Percentiles rank a stretch among this genome's conserved stretches.
Conservation (phyloP, 2,797 vertebrate species). For the Gymnopithys bicolor region DNA sequence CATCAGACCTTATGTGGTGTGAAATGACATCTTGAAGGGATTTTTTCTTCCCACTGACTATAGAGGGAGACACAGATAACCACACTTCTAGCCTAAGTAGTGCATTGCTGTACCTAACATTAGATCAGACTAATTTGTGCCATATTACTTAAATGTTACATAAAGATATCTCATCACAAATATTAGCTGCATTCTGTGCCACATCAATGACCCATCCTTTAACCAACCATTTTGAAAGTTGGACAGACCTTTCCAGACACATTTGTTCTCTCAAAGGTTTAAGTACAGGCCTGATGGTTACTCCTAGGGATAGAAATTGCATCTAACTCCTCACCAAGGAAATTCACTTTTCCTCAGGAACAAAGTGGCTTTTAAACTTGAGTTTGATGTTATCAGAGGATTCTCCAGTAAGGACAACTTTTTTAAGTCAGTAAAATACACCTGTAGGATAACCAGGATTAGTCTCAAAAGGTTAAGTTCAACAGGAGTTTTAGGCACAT, state of each 20-base stretch:
- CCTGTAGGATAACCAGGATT: background rate
- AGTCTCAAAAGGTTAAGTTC: background rate
- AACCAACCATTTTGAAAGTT: background rate
- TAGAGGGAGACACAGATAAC: background rate
- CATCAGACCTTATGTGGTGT: fast-evolving
- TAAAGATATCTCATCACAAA: background rate
- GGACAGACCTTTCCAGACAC: background rate
- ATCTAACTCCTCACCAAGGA: background rate
- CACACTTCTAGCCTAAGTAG: background rate
- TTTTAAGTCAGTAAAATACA: background rate
- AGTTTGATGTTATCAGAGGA: background rate
- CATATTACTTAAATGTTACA: background rate
- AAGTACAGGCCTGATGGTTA: background rate
- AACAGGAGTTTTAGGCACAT: background rate
- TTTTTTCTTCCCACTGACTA: background rate
- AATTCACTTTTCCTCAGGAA: background rate
- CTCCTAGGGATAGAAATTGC: background rate
- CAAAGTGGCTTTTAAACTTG: background rate
- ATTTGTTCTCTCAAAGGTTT: background rate
- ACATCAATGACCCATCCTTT: background rate
- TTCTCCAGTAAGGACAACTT: background rate
- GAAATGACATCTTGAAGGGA: background rate
- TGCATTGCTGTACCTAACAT: background rate
- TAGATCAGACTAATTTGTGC: background rate
- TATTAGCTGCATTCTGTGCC: background rate